These are phyloP conservation scores for Adela reaumurella DNA, from an alignment of 2,888 invertebrate genomes.

Conservation along the genomic window DNA sequence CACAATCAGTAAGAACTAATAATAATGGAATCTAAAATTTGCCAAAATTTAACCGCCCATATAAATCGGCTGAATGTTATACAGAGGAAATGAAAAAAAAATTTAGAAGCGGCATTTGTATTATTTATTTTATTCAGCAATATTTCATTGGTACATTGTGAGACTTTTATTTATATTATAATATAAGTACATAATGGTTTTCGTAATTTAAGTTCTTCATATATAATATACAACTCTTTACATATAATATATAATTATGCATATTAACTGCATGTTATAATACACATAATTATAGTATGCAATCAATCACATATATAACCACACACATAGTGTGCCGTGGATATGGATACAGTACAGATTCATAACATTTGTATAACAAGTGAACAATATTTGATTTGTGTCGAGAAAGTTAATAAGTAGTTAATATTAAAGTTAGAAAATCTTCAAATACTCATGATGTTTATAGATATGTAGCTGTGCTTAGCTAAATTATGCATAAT, in stretches of 20 bases:
- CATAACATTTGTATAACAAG: slow-evolving; percentile 52
- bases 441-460: slow-evolving; percentile 35
- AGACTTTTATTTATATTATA: slow-evolving; percentile 42
- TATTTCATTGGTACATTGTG: slow-evolving; percentile 54
- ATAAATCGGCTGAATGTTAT: too few relatives aligned
- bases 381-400: slow-evolving; percentile 52
- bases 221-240: slow-evolving; percentile 48
- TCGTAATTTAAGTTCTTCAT: slow-evolving; percentile 30
- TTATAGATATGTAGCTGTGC: slow-evolving; percentile 51
- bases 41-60: too few relatives aligned
- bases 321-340: slow-evolving; percentile 40
- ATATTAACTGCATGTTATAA: slow-evolving; percentile 46
- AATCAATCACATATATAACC: slow-evolving; percentile 45
- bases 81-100: slow-evolving; percentile 25
- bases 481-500: slow-evolving; percentile 34
- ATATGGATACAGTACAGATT: slow-evolving; percentile 42
- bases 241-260: slow-evolving; percentile 36
- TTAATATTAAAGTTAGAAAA: slow-evolving; percentile 48
- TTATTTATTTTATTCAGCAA: slow-evolving; percentile 50
- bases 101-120: slow-evolving; percentile 48
- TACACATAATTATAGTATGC: slow-evolving; percentile 31
- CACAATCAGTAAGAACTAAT: too few relatives aligned
- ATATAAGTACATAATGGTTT: slow-evolving; percentile 25
- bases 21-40: too few relatives aligned
- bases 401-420: slow-evolving; percentile 35